Evolutionary conservation across 2,113 vertebrate species (phyloP).

Genomic region (Nycticryphes semicollaris): DNA sequence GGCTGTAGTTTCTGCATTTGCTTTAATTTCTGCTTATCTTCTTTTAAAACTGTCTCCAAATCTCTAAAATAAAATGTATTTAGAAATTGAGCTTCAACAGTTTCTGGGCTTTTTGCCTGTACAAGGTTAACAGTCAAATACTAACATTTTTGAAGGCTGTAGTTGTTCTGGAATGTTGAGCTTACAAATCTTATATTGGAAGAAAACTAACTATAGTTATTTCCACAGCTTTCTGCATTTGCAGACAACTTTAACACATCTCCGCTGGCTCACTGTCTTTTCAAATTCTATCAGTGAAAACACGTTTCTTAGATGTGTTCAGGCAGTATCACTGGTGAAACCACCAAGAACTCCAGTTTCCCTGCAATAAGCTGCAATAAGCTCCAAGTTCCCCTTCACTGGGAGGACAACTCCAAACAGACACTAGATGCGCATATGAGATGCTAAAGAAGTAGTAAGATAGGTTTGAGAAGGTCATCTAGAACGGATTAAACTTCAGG

Average conservation of each 20-base stretch:
- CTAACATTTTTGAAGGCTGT: background rate
- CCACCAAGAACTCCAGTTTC: background rate
- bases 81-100: background rate
- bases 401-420: background rate
- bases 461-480: background rate
- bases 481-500: background rate
- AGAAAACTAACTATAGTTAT: background rate
- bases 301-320: background rate
- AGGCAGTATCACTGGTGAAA: background rate
- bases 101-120: background rate
- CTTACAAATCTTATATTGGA: background rate
- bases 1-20: constrained; percentile 90
- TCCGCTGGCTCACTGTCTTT: background rate
- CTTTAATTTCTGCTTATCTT: constrained; percentile 86
- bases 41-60: constrained; percentile 81
- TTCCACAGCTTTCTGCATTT: constrained; percentile 1
- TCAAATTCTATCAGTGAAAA: background rate
- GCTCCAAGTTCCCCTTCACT: background rate
- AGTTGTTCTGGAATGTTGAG: background rate
- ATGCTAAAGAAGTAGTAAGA: background rate
- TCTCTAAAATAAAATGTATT: constrained; percentile 69
- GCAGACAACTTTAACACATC: background rate
- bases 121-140: background rate
- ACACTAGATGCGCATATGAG: background rate
- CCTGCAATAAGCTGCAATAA: background rate